Evolutionary conservation across 1,140 invertebrate species (phyloP), one percentile per base, ranked within the genome.

Genomic region (Anastatus disparis): DNA sequence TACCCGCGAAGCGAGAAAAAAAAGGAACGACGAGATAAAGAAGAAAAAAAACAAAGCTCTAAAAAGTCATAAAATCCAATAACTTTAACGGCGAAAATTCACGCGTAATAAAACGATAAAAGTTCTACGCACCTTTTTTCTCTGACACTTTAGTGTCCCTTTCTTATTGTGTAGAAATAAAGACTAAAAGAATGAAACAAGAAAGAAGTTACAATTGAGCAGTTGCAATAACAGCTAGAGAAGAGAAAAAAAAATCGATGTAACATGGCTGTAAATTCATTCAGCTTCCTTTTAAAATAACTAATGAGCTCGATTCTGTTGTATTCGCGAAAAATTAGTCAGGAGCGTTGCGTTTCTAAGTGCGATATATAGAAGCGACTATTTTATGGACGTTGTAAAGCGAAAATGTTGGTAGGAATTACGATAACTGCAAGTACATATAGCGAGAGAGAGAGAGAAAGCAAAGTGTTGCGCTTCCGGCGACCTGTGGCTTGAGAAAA

Each of bases 101-200:
- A 22, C 55, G 44, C 31, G 31, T 29, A 24, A 50, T 59, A 67
- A 67, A 67, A 6, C 65, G 40, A 67, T 61, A 61, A 61, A 69
- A 58, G 46, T 4, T 22, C 20, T 6, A 26, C 22, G n/a, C 13
- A 12, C 15, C 56, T n/a, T 48, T 52, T 12, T 3, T n/a, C 35
- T 61, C 22, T 46, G 58, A 10, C 40, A 46, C 24, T 10, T 35
- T 35, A 6, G 10, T 10, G 10, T 35, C 31, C 20, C 17, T 35
- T 58, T 53, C n/a, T 35, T 35, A 35, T 26, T 52, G 50, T 29
- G 50, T 10, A 27, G 24, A n/a, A n/a, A n/a, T n/a, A n/a, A n/a
- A n/a, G n/a, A n/a, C n/a, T n/a, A n/a, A n/a, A n/a, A n/a, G n/a
- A n/a, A n/a, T 3, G 10, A 13, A 26, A 8, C 3, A n/a, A 31